Percentiles rank a stretch among this genome's conserved stretches.
These are phyloP conservation scores for Drosophila pseudoobscura DNA, from an alignment of 1,140 invertebrate genomes.

Conservation along the genomic window DNA sequence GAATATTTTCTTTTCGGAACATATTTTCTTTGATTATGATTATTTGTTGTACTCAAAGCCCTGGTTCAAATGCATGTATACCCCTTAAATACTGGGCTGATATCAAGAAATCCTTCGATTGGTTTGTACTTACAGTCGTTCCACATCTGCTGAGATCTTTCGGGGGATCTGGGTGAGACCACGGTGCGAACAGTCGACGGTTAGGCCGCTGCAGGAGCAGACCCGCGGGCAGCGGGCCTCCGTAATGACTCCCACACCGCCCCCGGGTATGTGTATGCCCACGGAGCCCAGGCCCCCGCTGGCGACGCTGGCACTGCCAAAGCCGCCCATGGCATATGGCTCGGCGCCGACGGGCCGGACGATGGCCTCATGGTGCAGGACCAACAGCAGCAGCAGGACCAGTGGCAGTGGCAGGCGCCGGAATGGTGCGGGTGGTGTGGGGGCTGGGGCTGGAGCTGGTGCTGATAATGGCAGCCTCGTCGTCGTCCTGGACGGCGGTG, in stretches of 20 bases:
- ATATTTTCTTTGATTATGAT: too few relatives aligned
- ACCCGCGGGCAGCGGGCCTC: conserved; percentile 88
- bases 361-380: conserved; percentile 32
- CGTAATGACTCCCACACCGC: conserved; percentile 72
- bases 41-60: too few relatives aligned
- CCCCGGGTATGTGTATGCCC: conserved; percentile 81
- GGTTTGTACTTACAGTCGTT: conserved; percentile 91
- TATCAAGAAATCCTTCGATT: not conserved
- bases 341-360: conserved; percentile 47
- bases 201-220: conserved; percentile 90
- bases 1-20: too few relatives aligned
- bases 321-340: conserved; percentile 66
- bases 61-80: too few relatives aligned
- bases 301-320: conserved; percentile 62
- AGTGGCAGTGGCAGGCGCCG: conserved; percentile 23
- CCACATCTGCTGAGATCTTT: conserved; percentile 89
- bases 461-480: conserved; percentile 58
- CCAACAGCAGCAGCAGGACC: conserved; percentile 14
- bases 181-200: conserved; percentile 92
- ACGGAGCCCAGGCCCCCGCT: conserved; percentile 72
- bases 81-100: too few relatives aligned
- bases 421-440: conserved; percentile 47
- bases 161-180: conserved; percentile 91
- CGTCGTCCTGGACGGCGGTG: conserved; percentile 64
- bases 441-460: conserved; percentile 8